Percentiles rank a stretch among this genome's conserved stretches.
phyloP scores from a whole-genome alignment of 2,888 invertebrate genomes.

The Hemithea aestivaria region DNA sequence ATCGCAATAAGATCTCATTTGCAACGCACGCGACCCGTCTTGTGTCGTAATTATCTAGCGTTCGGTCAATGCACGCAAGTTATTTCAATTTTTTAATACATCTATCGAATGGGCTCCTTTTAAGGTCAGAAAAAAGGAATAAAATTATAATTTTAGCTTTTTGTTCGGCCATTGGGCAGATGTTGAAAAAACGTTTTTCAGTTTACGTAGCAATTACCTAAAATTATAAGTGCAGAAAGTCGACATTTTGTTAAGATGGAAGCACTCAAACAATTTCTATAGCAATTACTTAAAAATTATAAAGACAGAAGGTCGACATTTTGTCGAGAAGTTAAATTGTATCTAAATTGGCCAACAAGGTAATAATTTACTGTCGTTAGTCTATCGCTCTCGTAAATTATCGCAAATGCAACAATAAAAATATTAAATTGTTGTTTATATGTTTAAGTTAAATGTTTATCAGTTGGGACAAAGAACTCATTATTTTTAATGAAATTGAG shows the following conservation, averaged over 20 bases:
- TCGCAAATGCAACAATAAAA: conserved; percentile 18
- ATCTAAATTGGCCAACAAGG: conserved; percentile 20
- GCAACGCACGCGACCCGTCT: conserved; percentile 44
- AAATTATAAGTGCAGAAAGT: no score
- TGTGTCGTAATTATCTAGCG: conserved; percentile 53
- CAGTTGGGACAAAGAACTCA: conserved; percentile 28
- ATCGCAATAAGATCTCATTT: conserved; percentile 65
- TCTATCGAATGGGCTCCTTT: conserved; percentile 61
- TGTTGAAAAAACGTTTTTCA: conserved; percentile 28
- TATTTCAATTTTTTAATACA: conserved; percentile 72
- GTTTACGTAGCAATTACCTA: not conserved
- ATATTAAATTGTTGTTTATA: conserved; percentile 21
- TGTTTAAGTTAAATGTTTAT: conserved; percentile 23
- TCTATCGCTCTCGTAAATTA: conserved; percentile 24
- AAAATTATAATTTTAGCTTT: conserved; percentile 47
- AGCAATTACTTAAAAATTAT: no score
- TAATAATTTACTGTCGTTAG: conserved; percentile 26
- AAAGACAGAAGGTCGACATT: conserved; percentile 10
- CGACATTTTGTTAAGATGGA: conserved; percentile 16
- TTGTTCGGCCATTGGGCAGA: conserved; percentile 53
- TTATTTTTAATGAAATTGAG: conserved; percentile 25
- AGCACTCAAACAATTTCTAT: not conserved
- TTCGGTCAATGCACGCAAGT: conserved; percentile 63
- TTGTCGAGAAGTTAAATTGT: conserved; percentile 19
- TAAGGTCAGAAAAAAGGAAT: conserved; percentile 56